Evolutionary conservation across 2,797 vertebrate species (phyloP).

Genomic region (Pteronotus mesoamericanus): DNA sequence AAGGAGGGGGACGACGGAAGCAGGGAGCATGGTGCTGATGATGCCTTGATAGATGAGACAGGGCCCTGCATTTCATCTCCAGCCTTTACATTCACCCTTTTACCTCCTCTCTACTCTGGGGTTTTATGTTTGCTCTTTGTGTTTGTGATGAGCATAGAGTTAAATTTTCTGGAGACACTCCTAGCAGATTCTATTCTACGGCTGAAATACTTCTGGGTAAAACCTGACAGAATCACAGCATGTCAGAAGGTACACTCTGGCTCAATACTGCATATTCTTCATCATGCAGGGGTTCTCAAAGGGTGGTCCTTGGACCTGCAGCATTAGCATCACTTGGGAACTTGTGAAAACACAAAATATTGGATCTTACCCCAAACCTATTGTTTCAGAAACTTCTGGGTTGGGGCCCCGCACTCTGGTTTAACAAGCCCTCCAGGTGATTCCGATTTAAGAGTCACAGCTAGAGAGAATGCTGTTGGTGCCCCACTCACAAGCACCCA

Average conservation of each 20-base stretch:
- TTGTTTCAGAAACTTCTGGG: not conserved
- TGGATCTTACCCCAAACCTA: not conserved
- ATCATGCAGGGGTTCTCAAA: not conserved
- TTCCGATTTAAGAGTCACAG: not conserved
- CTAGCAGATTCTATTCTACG: not conserved
- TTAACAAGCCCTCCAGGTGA: not conserved
- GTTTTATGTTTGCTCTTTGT: not conserved
- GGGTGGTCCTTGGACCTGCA: not conserved
- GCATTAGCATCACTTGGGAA: not conserved
- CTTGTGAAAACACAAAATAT: not conserved
- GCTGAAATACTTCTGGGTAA: not conserved
- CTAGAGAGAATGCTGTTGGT: not conserved
- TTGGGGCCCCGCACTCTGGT: not conserved
- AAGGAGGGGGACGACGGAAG: not conserved
- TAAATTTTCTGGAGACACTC: not conserved
- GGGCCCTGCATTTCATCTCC: not conserved
- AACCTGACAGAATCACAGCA: not conserved
- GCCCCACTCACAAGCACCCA: accelerated
- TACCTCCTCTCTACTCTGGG: not conserved
- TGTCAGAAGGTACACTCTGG: not conserved
- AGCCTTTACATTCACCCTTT: not conserved
- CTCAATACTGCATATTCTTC: not conserved
- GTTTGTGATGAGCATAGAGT: not conserved
- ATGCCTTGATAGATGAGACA: not conserved
- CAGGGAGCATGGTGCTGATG: not conserved